Conservation (phyloP, 2,113 vertebrate genomes). For the Sander lucioperca region DNA sequence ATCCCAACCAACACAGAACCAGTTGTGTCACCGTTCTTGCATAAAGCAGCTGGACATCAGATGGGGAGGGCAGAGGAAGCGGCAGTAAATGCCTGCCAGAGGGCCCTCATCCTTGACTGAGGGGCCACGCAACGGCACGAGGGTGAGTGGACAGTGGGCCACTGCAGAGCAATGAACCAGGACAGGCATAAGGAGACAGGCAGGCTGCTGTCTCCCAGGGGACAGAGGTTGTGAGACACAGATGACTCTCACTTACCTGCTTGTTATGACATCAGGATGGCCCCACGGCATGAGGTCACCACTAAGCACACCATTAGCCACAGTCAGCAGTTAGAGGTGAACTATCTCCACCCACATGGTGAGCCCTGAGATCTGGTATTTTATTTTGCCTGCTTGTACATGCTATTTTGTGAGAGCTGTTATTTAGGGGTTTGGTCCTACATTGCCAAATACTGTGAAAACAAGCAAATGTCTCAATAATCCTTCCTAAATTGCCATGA, state of each 20-base stretch:
- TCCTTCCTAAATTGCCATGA: background rate
- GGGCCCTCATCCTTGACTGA: slow-evolving; percentile 33
- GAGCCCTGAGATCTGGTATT: slow-evolving; percentile 42
- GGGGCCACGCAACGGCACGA: slow-evolving; percentile 36
- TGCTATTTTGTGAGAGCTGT: slow-evolving; percentile 20
- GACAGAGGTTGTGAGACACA: slow-evolving; percentile 57
- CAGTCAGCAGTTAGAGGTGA: slow-evolving; percentile 66
- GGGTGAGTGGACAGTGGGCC: slow-evolving; percentile 55
- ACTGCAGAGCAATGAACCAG: slow-evolving; percentile 63
- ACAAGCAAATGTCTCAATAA: slow-evolving; percentile 19
- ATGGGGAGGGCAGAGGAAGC: slow-evolving; percentile 31
- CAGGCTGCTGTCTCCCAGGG: slow-evolving; percentile 58
- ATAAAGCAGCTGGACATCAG: slow-evolving; percentile 55
- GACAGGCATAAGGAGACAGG: slow-evolving; percentile 56
- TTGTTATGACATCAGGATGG: slow-evolving; percentile 54
- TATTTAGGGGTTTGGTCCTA: slow-evolving; percentile 33
- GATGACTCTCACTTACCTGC: slow-evolving; percentile 64
- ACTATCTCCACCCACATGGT: slow-evolving; percentile 60
- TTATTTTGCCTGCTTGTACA: slow-evolving; percentile 36
- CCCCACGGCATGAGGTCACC: slow-evolving; percentile 60
- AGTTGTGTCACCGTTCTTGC: slow-evolving; percentile 35
- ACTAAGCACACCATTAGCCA: slow-evolving; percentile 75
- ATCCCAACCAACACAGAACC: slow-evolving; percentile 35
- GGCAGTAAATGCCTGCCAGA: slow-evolving; percentile 43
- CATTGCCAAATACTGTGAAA: slow-evolving; percentile 12